Percentiles rank a stretch among this genome's conserved stretches.
Evolutionary conservation across 2,888 invertebrate species (phyloP).

Genomic region (Trichogramma dendrolimi): DNA sequence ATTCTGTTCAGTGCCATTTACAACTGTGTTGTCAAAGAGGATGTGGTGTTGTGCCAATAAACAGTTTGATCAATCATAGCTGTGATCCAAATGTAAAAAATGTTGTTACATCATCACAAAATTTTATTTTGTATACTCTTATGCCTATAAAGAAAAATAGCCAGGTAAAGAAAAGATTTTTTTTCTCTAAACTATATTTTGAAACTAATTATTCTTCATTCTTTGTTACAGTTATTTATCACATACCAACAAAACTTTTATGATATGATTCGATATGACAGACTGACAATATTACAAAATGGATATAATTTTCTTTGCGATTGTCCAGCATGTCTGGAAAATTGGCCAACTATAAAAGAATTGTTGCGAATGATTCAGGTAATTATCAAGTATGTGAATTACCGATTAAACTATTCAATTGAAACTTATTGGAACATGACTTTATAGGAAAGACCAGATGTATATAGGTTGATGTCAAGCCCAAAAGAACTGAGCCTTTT

Average conservation of each 20-base stretch:
- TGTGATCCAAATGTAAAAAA: background rate
- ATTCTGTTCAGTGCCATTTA: too few relatives aligned
- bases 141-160: slow-evolving; percentile 3
- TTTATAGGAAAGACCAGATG: too few relatives aligned
- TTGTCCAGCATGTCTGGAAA: background rate
- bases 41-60: background rate
- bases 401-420: too few relatives aligned
- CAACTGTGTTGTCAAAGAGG: background rate
- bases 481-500: background rate
- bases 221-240: too few relatives aligned
- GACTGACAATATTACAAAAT: background rate
- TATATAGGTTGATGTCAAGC: too few relatives aligned
- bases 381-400: too few relatives aligned
- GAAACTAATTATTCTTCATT: too few relatives aligned
- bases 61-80: background rate
- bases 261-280: background rate
- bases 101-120: background rate
- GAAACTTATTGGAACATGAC: too few relatives aligned
- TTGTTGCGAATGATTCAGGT: too few relatives aligned
- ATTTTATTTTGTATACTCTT: slow-evolving; percentile 1
- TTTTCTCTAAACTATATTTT: background rate
- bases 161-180: background rate
- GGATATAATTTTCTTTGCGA: background rate
- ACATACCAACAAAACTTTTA: too few relatives aligned
- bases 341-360: background rate